A percentile compares a stretch with the other conserved stretches of the same genome.
phyloP scores from a whole-genome alignment of 2,797 vertebrate genomes.

The Enoplosus armatus region DNA sequence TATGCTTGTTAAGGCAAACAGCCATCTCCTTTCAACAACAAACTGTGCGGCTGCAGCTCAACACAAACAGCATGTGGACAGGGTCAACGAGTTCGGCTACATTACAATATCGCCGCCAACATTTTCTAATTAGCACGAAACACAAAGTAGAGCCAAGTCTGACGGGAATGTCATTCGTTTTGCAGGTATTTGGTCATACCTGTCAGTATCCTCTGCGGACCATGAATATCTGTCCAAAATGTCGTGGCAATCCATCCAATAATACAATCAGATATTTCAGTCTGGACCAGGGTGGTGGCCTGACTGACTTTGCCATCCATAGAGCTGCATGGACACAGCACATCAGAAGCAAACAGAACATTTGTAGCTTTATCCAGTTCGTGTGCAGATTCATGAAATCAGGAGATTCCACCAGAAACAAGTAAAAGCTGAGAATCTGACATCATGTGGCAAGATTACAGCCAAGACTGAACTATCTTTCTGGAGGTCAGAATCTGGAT shows the following conservation, averaged over 20 bases:
- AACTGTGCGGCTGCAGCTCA: slow-evolving; percentile 5
- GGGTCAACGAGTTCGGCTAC: slow-evolving; percentile 41
- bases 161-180: not conserved
- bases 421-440: not conserved
- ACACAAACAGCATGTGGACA: slow-evolving; percentile 42
- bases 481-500: not conserved
- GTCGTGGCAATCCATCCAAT: not conserved
- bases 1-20: slow-evolving; percentile 39
- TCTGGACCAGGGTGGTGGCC: not conserved
- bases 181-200: not conserved
- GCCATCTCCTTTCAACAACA: slow-evolving; percentile 26
- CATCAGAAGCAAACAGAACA: not conserved
- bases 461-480: not conserved
- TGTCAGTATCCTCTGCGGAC: not conserved
- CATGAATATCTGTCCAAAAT: not conserved
- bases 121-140: not conserved
- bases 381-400: not conserved
- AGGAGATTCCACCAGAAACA: not conserved
- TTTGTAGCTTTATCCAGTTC: not conserved
- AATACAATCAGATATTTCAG: too few relatives aligned
- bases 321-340: not conserved
- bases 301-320: too few relatives aligned
- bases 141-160: not conserved
- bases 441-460: not conserved
- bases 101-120: too few relatives aligned